Evolutionary conservation across 2,113 vertebrate species (phyloP), one percentile per base, ranked within the genome.

Genomic region (Brachyhypopomus gauderio): DNA sequence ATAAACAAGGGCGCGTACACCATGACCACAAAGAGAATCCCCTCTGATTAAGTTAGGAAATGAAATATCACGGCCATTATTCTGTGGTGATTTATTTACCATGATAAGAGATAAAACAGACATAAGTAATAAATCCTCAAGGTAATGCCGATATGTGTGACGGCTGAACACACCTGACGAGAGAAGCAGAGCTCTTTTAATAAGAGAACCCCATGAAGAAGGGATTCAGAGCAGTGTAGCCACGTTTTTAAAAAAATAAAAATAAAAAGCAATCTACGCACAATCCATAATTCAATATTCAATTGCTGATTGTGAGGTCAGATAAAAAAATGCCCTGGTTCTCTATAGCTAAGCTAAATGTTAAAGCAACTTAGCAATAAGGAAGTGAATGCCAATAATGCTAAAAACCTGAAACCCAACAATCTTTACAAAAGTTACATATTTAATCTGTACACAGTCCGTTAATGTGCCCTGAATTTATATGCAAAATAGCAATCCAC

Each of bases 321-420:
- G 20, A 52, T 16, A 14, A 5, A 11, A 34, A 56, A 45, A 41
- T 62, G 45, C 9, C 45, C 45, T 22, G 34, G 66, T 22, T n/a
- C 12, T n/a, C 20, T 36, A 23, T 20, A 67, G 30, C 64, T 70
- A 38, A n/a, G 22, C 19, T 70, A 70, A n/a, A 38, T 36, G 30
- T 38, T 67, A 7, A 67, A n/a, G 34, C 14, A 20, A 64, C 17
- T 58, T 8, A 38, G 45, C 6, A 52, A 23, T 7, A 22, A 56
- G 7, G n/a, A 58, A 71, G 36, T 59, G 20, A 58, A 78, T 38
- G 27, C 48, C 78, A 84, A 72, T n/a, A 66, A 66, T 30, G 30
- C 30, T 30, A 36, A 72, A 72, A 19, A 66, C 38, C 23, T 8
- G 48, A 2, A 56, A 5, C 5, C 22, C 12, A 41, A 41, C 7